Conservation (phyloP, 1,140 invertebrate species). For the Drosophila miranda region DNA sequence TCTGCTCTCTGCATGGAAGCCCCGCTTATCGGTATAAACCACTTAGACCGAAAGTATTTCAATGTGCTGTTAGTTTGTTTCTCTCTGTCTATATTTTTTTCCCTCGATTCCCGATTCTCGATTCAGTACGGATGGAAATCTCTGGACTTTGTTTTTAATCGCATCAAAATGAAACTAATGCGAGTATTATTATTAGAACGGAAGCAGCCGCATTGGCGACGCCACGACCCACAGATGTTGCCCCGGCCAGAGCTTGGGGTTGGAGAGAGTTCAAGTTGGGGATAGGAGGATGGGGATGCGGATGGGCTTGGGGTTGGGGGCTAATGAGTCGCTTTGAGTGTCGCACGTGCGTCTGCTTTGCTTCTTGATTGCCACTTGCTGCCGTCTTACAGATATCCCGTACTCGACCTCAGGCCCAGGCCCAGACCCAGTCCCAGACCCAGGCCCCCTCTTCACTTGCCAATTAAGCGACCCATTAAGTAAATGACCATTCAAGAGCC, state of each 20-base stretch:
- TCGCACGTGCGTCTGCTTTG: conserved; percentile 67
- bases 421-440: no score
- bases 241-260: conserved; percentile 12
- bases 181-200: conserved; percentile 73
- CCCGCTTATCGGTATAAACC: conserved; percentile 73
- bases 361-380: conserved; percentile 30
- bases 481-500: conserved; percentile 63
- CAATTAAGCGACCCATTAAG: conserved; percentile 65
- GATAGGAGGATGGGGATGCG: background rate
- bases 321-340: conserved; percentile 73
- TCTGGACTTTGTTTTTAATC: conserved; percentile 64
- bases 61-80: conserved; percentile 50
- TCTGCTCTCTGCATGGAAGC: conserved; percentile 21
- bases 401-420: background rate
- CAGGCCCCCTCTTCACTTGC: conserved; percentile 8
- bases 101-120: background rate
- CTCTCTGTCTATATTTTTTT: conserved; percentile 1
- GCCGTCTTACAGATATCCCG: conserved; percentile 46
- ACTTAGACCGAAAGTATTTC: conserved; percentile 62
- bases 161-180: conserved; percentile 73
- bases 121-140: conserved; percentile 1
- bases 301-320: conserved; percentile 20
- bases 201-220: conserved; percentile 43
- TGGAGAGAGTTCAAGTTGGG: background rate
- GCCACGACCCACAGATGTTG: conserved; percentile 21